Base-by-base conservation (phyloP, 2,113 vertebrate genomes). In the Corythornis madagascariensis region DNA sequence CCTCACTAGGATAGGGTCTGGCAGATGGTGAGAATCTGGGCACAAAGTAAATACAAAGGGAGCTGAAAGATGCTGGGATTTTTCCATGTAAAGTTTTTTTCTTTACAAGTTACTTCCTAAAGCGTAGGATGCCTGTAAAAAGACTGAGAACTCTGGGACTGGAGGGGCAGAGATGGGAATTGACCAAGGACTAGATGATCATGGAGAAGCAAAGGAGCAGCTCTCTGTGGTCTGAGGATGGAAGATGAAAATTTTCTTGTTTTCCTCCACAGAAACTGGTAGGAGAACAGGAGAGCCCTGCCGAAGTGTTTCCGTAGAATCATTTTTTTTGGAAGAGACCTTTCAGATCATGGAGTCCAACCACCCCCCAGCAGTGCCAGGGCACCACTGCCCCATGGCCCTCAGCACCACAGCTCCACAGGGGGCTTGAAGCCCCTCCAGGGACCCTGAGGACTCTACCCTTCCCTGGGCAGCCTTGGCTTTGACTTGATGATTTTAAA, bases 301-400 rank as follows among this genome's bases (percentile, higher is more conserved):
- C 9, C 7, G 5, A 12, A 6, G 28, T 0, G 0, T 28, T 33
- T 53, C 29, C 52, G 18, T 18, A 31, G 28, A 55, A 31, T 55
- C 18, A 28, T 29, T 55, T 31, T 55, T 16, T 15, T 55, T 55
- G 28, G 53, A 10, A 55, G 53, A 29, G 16, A 18, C 53, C 16
- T 55, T 55, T 55, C 7, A 31, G 28, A 11, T 55, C 53, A 17
- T 31, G 9, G 9, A 29, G 28, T 55, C 28, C 53, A 55, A 55
- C 28, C 16, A 10, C 11, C 17, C 5, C 53, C 53, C 53, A 55
- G 53, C 53, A 29, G 9, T 55, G 16, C 53, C 53, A 29, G 28
- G 53, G 16, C 53, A 55, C 53, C 53, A 29, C 53, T 55, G 16
- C 16, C 10, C 53, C 53, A 16, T 10, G 28, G 16, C 53, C 53